Conservation (phyloP, 2,113 vertebrate genomes). For the Glareola pratincola region DNA sequence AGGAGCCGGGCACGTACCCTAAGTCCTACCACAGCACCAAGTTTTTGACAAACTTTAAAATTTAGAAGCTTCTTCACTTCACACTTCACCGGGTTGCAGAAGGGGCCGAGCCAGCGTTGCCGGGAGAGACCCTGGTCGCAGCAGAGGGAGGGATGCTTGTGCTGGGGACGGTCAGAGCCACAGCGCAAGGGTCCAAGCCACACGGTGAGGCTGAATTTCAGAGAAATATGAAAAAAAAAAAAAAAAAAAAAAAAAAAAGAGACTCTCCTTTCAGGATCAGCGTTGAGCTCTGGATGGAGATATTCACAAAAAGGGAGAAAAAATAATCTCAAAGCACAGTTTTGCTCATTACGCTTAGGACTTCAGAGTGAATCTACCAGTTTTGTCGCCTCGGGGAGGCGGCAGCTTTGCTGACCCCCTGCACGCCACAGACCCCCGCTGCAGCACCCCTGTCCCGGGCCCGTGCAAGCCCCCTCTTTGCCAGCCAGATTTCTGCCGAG, state of each 20-base stretch:
- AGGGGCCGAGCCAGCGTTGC: not conserved
- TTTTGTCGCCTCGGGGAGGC: not conserved
- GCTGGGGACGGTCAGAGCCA: not conserved
- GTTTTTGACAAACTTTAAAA: not conserved
- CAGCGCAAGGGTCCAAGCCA: not conserved
- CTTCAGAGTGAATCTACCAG: not conserved
- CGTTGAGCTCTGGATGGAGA: not conserved
- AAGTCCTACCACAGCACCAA: not conserved
- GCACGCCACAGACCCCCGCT: not conserved
- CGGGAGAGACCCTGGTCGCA: not conserved
- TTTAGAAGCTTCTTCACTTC: not conserved
- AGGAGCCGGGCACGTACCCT: not conserved
- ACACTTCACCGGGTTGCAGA: not conserved
- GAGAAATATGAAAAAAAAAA: not conserved
- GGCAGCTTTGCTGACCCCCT: not conserved
- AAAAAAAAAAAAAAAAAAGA: not conserved
- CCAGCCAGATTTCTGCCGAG: not conserved
- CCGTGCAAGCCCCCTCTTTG: not conserved
- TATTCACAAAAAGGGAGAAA: not conserved
- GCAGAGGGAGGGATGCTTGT: not conserved
- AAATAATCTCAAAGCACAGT: not conserved
- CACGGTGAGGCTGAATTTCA: not conserved
- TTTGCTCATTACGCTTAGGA: not conserved
- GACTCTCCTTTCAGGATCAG: not conserved
- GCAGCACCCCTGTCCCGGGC: not conserved